Conservation (phyloP, 2,113 vertebrate genomes). For the Rynchops niger region DNA sequence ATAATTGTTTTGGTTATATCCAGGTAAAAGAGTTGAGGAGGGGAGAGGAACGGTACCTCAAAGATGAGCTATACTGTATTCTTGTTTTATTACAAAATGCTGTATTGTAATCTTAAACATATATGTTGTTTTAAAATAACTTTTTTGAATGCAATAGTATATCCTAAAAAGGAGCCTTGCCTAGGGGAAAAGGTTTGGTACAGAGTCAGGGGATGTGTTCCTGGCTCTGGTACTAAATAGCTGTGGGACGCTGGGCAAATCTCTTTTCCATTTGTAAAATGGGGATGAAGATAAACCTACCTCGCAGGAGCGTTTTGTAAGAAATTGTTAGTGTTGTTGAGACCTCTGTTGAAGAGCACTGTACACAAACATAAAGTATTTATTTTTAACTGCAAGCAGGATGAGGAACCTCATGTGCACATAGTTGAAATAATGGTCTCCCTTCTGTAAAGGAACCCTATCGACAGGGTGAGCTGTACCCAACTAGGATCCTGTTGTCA, state of each 20-base stretch:
- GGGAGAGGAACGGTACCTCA: background rate
- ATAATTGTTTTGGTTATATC: background rate
- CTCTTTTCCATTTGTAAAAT: background rate
- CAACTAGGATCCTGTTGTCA: background rate
- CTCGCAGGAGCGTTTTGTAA: background rate
- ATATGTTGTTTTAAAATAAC: slow-evolving; percentile 6
- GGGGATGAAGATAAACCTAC: slow-evolving; percentile 22
- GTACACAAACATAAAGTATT: background rate
- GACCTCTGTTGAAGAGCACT: background rate
- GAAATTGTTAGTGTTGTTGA: background rate
- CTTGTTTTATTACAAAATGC: slow-evolving; percentile 1
- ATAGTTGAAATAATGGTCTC: background rate
- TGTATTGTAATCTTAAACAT: background rate
- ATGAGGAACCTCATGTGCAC: background rate
- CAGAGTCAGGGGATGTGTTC: background rate
- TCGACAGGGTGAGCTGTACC: background rate
- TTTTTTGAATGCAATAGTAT: slow-evolving; percentile 11
- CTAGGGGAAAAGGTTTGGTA: background rate
- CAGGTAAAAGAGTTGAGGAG: background rate
- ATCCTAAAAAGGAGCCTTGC: background rate
- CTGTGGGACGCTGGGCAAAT: background rate
- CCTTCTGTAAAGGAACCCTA: background rate
- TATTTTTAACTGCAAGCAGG: slow-evolving; percentile 7
- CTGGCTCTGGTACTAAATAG: background rate
- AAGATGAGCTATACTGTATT: background rate